Evolutionary conservation across 1,140 invertebrate species (phyloP).

Genomic region (Belonocnema kinseyi): DNA sequence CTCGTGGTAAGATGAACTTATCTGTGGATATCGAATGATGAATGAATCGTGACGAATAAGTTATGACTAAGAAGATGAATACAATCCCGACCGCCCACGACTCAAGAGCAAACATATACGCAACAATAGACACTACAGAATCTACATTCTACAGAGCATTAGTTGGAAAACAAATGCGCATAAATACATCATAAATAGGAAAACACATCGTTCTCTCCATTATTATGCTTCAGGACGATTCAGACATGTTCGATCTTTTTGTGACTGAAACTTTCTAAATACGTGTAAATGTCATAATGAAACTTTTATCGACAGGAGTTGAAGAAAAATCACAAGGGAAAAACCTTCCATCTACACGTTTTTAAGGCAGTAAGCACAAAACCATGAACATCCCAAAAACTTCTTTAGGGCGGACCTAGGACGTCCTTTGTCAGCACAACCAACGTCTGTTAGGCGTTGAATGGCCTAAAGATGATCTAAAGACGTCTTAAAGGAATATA

Average conservation of each 20-base stretch:
- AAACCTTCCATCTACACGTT: too few relatives aligned
- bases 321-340: neutral
- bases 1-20: conserved; percentile 47
- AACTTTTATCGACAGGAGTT: neutral
- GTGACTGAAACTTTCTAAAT: conserved; percentile 41
- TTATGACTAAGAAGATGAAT: conserved; percentile 59
- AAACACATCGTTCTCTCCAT: too few relatives aligned
- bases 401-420: too few relatives aligned
- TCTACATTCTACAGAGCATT: conserved; percentile 43
- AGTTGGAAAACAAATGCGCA: conserved; percentile 14
- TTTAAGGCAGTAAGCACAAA: too few relatives aligned
- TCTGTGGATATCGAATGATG: conserved; percentile 59
- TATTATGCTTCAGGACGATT: too few relatives aligned
- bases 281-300: neutral
- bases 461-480: too few relatives aligned
- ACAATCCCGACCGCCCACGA: conserved; percentile 57
- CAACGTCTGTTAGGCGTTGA: too few relatives aligned
- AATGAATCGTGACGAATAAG: conserved; percentile 54
- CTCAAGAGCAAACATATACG: conserved; percentile 53
- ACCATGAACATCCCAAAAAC: too few relatives aligned
- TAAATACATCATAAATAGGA: conserved; percentile 35
- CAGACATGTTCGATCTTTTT: neutral
- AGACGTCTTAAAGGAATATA: too few relatives aligned
- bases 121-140: conserved; percentile 56
- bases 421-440: too few relatives aligned